Evolutionary conservation across 2,888 invertebrate genomes (phyloP), one percentile per base, ranked within the genome.

Genomic region (Melinopterus prodromus): DNA sequence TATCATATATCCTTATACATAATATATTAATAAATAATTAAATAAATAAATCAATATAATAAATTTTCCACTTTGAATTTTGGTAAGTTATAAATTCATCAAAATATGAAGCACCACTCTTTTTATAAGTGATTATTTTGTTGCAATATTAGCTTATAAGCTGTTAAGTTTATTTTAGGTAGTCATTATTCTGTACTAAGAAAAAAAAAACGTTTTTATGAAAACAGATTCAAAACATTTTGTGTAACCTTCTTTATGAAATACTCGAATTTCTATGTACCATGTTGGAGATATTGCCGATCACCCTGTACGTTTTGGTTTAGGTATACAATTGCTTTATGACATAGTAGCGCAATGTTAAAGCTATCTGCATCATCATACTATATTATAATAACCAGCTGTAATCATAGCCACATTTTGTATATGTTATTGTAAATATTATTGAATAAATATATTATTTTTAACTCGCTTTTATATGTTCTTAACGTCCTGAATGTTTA

Each of bases 391-490:
- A 26, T 26, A 26, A 26, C 26, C 26, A 26, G 26, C 53, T 53
- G 53, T 53, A 1, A 53, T 9, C 53, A 53, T 53, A 53, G 53
- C 53, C 53, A 53, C 53, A 53, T 53, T 53, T 53, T 53, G 53
- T 53, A 53, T 53, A 53, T 53, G 53, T 53, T 53, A 53, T 53
- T 53, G 53, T 53, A 53, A 53, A 53, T 53, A 53, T 53, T 53
- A 53, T 53, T 12, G 53, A 53, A 53, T 53, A 53, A 53, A 53
- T 12, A 53, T 53, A 53, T 53, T 53, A 53, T 53, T 53, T 53
- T 53, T 53, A 53, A 53, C 7, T 53, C 9, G 9, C 5, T 53
- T 53, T 53, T 12, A n/a, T n/a, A n/a, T n/a, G n/a, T n/a, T n/a
- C n/a, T n/a, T n/a, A n/a, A n/a, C n/a, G n/a, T n/a, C n/a, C n/a